phyloP scores from a whole-genome alignment of 2,113 vertebrate species.

The Ginglymostoma cirratum region DNA sequence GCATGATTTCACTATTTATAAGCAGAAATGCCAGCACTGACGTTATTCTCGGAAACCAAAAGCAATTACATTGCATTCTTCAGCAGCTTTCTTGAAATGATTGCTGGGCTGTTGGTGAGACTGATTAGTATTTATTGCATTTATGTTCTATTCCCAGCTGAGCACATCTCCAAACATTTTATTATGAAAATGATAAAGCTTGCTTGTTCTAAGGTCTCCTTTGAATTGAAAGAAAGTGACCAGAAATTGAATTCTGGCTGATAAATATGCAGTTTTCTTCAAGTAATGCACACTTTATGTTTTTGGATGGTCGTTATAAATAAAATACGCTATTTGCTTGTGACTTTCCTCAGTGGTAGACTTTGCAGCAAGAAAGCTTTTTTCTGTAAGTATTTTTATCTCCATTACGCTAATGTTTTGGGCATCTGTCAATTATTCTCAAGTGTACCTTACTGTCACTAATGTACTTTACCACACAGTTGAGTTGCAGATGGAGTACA shows the following conservation, averaged over 20 bases:
- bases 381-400: neutral
- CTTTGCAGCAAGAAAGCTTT: constrained; percentile 11
- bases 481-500: neutral
- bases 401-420: constrained; percentile 29
- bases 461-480: constrained; percentile 34
- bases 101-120: neutral
- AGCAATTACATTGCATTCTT: neutral
- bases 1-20: neutral
- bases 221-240: neutral
- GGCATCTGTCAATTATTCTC: constrained; percentile 37
- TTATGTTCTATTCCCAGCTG: neutral
- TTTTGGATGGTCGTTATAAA: neutral
- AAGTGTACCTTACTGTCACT: constrained; percentile 31
- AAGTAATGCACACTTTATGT: neutral
- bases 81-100: neutral
- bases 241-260: neutral
- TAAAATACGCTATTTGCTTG: neutral
- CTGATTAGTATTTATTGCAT: neutral
- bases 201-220: neutral
- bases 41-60: neutral
- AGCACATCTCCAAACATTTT: neutral
- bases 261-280: neutral
- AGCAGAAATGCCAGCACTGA: neutral
- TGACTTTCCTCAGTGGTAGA: neutral
- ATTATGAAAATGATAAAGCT: neutral